Conservation (phyloP, 2,113 vertebrate genomes). For the Candoia aspera region DNA sequence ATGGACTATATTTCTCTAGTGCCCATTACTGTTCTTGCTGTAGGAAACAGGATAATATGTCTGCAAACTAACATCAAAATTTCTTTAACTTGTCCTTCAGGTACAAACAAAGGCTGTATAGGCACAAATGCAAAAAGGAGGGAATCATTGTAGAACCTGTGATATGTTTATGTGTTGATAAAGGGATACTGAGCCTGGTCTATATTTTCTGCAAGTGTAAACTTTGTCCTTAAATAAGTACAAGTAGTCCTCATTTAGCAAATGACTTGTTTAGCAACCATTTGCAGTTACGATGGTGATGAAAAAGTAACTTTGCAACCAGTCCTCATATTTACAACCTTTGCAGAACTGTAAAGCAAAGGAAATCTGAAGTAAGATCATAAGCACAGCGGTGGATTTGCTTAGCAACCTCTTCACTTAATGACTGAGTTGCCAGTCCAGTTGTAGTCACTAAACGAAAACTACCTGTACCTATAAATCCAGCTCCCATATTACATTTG, state of each 20-base stretch:
- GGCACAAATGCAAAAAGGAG: background rate
- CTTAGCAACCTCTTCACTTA: background rate
- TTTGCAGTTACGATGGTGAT: background rate
- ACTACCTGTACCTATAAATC: background rate
- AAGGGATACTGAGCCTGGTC: background rate
- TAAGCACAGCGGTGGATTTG: background rate
- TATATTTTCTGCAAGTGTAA: background rate
- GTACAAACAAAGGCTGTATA: background rate
- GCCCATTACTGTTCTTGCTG: background rate
- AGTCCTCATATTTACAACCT: background rate
- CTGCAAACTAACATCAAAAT: background rate
- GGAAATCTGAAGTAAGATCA: background rate
- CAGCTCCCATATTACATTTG: background rate
- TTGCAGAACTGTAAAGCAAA: background rate
- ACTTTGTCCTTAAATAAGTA: background rate
- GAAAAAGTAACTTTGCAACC: background rate
- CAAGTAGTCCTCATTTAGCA: too few relatives aligned
- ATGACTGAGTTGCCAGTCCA: background rate
- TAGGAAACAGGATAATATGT: background rate
- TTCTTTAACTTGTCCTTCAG: background rate
- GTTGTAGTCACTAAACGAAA: background rate
- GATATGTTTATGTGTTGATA: background rate
- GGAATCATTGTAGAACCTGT: background rate
- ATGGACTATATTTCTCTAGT: conserved; percentile 33
- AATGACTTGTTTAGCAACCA: background rate